Evolutionary conservation across 2,888 invertebrate genomes (phyloP).

Genomic region (Coecobrya sp.): DNA sequence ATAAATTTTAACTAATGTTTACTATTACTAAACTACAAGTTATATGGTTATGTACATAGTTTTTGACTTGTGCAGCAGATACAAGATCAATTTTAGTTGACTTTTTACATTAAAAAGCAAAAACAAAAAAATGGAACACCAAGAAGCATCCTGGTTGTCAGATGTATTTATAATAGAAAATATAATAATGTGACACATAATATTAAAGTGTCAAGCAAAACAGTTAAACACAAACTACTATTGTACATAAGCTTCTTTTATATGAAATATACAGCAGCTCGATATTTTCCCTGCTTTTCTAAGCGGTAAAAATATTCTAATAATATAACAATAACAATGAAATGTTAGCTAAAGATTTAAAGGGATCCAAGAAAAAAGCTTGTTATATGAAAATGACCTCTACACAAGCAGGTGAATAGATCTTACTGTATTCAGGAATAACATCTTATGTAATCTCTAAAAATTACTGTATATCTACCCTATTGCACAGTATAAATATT

Average conservation of each 20-base stretch:
- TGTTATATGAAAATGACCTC: constrained; percentile 39
- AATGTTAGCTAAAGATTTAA: constrained; percentile 23
- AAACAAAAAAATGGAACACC: neutral
- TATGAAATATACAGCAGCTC: constrained; percentile 24
- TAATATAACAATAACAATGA: neutral
- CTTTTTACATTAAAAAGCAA: constrained; percentile 33
- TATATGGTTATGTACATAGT: constrained; percentile 34
- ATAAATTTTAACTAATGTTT: neutral
- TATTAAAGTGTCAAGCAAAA: neutral
- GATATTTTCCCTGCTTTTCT: constrained; percentile 26
- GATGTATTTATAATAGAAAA: constrained; percentile 27
- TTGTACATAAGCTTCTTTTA: constrained; percentile 12
- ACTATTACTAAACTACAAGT: neutral
- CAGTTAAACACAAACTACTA: constrained; percentile 24
- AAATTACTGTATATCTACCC: constrained; percentile 60
- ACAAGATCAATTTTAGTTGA: constrained; percentile 45
- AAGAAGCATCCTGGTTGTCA: constrained; percentile 35
- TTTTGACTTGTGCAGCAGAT: neutral
- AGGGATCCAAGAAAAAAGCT: constrained; percentile 66
- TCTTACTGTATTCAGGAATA: constrained; percentile 3
- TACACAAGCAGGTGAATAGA: constrained; percentile 38
- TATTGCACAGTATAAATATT: constrained; percentile 59
- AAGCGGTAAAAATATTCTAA: constrained; percentile 20
- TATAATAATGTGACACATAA: neutral
- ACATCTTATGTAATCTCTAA: constrained; percentile 2